Base-by-base conservation (phyloP, 2,113 vertebrate species). In the Gymnarchus niloticus region DNA sequence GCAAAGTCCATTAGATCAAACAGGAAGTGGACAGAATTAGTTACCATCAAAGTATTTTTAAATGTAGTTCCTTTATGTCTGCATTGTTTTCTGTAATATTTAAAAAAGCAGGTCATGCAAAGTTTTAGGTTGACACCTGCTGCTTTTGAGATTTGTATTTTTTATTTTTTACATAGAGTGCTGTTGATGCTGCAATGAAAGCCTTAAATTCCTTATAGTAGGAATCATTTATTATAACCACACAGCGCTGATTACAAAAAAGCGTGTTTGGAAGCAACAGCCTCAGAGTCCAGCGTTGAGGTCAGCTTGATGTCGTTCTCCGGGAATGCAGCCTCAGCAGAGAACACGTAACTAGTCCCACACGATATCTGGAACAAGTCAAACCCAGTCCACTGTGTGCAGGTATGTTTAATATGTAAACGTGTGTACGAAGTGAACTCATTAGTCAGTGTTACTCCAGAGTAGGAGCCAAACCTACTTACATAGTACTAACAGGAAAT, bases 401-500 rank as follows among this genome's bases (percentile, higher is more conserved):
- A 37, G 65, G 14, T 1, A 2, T 17, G 41, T 41, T 73, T 73
- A 73, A 73, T 19, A 73, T 73, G 33, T 41, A 41, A 37, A 73
- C 41, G 14, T 41, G 14, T 37, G 12, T 41, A 41, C 19, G 33
- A 19, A 69, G 61, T 69, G 61, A 14, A 69, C 25, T 65, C 21
- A 54, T 12, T 7, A 14, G 6, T 54, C 6, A 6, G 14, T 54
- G 52, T 54, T 12, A 54, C 6, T 54, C 6, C 52, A 54, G 6
- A 54, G 14, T 54, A 6, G 14, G 6, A 54, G 52, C 52, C 14
- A 14, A 7, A 54, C 52, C 6, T 6, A 54, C n/a, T n/a, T 73
- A 78, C 37, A 10, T 78, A n/a, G 76, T 78, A 21, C 41, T 48
- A 78, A 78, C 44, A 78, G 44, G 46, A 78, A 78, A 78, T 78